Base-by-base conservation (phyloP, 2,888 invertebrate species). In the Thereva unica region DNA sequence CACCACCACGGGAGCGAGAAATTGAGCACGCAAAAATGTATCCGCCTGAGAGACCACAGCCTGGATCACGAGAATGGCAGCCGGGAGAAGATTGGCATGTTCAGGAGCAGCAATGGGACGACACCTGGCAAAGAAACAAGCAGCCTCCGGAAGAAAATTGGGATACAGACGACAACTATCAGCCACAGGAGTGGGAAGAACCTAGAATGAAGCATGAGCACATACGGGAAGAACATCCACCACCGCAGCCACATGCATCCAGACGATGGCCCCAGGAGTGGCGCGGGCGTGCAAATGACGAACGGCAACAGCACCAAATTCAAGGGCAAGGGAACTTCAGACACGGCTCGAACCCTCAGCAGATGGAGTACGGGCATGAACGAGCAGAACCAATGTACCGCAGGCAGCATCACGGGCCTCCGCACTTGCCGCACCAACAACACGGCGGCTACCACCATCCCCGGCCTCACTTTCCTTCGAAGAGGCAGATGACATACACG, bases 401-500 rank as follows among this genome's bases (percentile, higher is more conserved):
- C 5, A 73, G 75, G 4, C 79, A 78, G 70, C 79, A 78, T 4
- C 76, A 57, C 9, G n/a, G 52, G 3, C 53, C 59, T 2, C 37
- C 45, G 2, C 67, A 59, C 47, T 34, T 59, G 4, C 64, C 47
- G 5, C 59, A 45, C 5, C 64, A 57, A 10, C 64, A 64, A 9
- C 35, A 55, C 0, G 41, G 67, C 9, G 49, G 10, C 8, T 68
- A 67, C 38, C 68, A 70, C 42, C 71, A 71, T 38, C 69, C 71
- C n/a, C 73, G 74, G 4, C 75, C 76, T 1, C 76, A 79, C 9
- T 80, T 80, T 68, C 76, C 77, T 0, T 74, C 75, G 57, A 80
- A 80, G 66, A 74, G 79, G 5, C 75, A 75, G n/a, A 72, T 79
- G 72, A 76, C 79, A 0, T 80, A 79, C 55, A 76, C 76, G 4